These are phyloP conservation scores for Eupeodes luniger DNA, from an alignment of 2,888 invertebrate species.

Conservation along the genomic window DNA sequence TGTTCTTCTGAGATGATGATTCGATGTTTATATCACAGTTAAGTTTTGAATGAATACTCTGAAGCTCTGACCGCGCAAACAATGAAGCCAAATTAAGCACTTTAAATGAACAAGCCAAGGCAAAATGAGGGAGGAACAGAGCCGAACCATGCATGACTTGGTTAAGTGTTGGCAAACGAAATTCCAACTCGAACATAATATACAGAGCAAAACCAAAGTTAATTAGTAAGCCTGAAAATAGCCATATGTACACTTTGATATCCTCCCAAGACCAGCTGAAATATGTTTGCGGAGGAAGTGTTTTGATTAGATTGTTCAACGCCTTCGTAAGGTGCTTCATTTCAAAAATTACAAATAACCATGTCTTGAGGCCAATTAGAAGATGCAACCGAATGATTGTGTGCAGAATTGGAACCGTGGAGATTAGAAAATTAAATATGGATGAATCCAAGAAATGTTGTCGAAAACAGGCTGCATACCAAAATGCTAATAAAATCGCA, in stretches of 20 bases:
- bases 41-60: constrained; percentile 57
- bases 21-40: constrained; percentile 47
- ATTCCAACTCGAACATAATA: constrained; percentile 80
- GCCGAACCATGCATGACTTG: constrained; percentile 79
- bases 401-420: constrained; percentile 79
- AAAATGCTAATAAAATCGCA: constrained; percentile 73
- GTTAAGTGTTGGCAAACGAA: constrained; percentile 79
- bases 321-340: constrained; percentile 76
- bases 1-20: constrained; percentile 10
- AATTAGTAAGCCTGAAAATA: constrained; percentile 78
- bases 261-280: constrained; percentile 65
- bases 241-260: constrained; percentile 76
- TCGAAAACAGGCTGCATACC: constrained; percentile 77
- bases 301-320: constrained; percentile 74
- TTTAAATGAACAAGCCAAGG: constrained; percentile 78
- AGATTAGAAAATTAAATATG: constrained; percentile 77
- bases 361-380: constrained; percentile 79
- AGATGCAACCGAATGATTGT: constrained; percentile 79
- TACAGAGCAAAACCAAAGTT: constrained; percentile 78
- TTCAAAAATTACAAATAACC: constrained; percentile 78
- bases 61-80: constrained; percentile 77
- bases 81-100: constrained; percentile 77
- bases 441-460: constrained; percentile 79
- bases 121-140: constrained; percentile 80
- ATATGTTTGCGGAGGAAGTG: constrained; percentile 39